phyloP scores from a whole-genome alignment of 2,113 vertebrate genomes.

The Eptesicus fuscus region DNA sequence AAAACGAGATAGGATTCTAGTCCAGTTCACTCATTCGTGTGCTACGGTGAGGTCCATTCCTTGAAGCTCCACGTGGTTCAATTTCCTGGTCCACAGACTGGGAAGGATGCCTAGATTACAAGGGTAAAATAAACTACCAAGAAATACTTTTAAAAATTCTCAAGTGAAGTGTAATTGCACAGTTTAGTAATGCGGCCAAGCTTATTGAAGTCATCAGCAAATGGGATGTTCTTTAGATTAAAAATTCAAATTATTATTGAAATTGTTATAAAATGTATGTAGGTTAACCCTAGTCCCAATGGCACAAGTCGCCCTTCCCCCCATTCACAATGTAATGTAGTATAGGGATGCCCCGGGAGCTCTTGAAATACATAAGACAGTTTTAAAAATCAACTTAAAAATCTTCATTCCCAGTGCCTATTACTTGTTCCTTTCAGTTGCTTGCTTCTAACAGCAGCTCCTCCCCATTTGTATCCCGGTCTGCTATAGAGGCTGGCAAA shows the following conservation, averaged over 20 bases:
- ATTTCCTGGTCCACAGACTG: background rate
- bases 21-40: background rate
- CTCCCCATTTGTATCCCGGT: background rate
- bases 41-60: background rate
- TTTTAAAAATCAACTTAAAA: background rate
- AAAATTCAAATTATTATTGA: background rate
- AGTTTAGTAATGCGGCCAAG: background rate
- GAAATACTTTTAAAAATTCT: background rate
- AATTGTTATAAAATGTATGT: background rate
- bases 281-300: background rate
- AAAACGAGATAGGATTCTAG: background rate
- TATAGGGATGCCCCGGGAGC: background rate
- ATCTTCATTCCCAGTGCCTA: background rate
- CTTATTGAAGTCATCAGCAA: background rate
- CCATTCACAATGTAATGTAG: background rate
- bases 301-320: background rate
- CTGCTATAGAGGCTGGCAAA: background rate
- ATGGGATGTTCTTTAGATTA: background rate
- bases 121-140: background rate
- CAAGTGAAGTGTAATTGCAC: background rate
- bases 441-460: background rate
- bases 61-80: background rate
- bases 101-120: background rate
- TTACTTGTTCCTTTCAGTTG: conserved; percentile 7
- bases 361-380: background rate